Percentiles rank a stretch among this genome's conserved stretches.
Evolutionary conservation across 1,140 invertebrate genomes (phyloP).

Genomic region (Sitophilus oryzae): DNA sequence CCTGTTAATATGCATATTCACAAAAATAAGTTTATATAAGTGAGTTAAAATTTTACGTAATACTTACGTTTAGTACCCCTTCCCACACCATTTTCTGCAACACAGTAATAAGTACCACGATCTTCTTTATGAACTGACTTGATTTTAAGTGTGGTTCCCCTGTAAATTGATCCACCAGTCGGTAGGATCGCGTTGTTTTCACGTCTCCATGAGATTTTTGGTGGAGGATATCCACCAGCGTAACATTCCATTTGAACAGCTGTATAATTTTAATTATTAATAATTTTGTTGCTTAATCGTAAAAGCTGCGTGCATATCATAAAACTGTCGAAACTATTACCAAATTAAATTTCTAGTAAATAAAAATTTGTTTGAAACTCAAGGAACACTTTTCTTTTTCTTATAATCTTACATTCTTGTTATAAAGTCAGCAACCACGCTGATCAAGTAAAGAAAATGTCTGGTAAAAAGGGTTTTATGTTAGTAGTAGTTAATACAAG

Average conservation of each 20-base stretch:
- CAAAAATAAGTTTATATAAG: neutral
- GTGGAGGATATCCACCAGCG: slow-evolving; percentile 73
- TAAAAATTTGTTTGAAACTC: too few species aligned
- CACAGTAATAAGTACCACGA: slow-evolving; percentile 88
- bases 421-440: too few species aligned
- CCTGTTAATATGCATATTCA: slow-evolving; percentile 25
- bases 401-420: too few species aligned
- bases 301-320: too few species aligned
- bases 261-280: too few species aligned
- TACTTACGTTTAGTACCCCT: slow-evolving; percentile 63
- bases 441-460: too few species aligned
- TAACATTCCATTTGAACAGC: slow-evolving; percentile 80
- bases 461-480: too few species aligned
- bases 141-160: slow-evolving; percentile 81
- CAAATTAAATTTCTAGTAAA: too few species aligned
- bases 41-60: neutral
- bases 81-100: slow-evolving; percentile 87
- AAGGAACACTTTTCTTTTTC: too few species aligned
- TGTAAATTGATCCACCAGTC: slow-evolving; percentile 74
- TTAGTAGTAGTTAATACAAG: too few species aligned
- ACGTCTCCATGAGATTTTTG: slow-evolving; percentile 83
- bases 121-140: slow-evolving; percentile 76
- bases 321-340: too few species aligned
- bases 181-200: slow-evolving; percentile 90
- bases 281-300: too few species aligned